phyloP scores from a whole-genome alignment of 2,113 vertebrate species.

The Mormyrus lacerda region DNA sequence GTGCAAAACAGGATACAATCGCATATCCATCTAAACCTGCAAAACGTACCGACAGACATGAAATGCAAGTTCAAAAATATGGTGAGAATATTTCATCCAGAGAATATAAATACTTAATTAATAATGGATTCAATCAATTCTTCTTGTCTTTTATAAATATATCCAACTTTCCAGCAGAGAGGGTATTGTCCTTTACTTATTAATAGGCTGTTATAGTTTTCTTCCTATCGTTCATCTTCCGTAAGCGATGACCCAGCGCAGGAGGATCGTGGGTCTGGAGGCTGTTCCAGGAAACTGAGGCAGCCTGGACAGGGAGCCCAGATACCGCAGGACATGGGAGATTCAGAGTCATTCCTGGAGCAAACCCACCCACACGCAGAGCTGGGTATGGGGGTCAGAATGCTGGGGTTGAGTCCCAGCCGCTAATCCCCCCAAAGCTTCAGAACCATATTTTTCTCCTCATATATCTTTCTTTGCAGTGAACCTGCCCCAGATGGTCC shows the following conservation, averaged over 20 bases:
- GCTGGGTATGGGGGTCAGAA: not conserved
- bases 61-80: not conserved
- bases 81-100: not conserved
- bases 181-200: not conserved
- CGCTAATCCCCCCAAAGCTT: not conserved
- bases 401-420: not conserved
- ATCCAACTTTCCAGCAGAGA: not conserved
- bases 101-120: not conserved
- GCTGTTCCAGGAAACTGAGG: not conserved
- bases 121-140: not conserved
- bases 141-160: not conserved
- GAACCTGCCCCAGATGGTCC: not conserved
- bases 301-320: not conserved
- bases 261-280: not conserved
- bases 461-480: not conserved
- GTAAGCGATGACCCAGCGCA: not conserved
- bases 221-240: not conserved
- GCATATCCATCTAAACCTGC: not conserved
- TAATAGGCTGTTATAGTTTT: not conserved
- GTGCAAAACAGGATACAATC: not conserved
- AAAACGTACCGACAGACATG: not conserved
- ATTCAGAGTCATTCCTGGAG: not conserved
- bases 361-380: not conserved
- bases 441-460: not conserved
- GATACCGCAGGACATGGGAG: not conserved